A percentile compares a stretch with the other conserved stretches of the same genome.
These are phyloP conservation scores for Pinctada fucata DNA, from an alignment of 2,888 invertebrate species.

Conservation along the genomic window DNA sequence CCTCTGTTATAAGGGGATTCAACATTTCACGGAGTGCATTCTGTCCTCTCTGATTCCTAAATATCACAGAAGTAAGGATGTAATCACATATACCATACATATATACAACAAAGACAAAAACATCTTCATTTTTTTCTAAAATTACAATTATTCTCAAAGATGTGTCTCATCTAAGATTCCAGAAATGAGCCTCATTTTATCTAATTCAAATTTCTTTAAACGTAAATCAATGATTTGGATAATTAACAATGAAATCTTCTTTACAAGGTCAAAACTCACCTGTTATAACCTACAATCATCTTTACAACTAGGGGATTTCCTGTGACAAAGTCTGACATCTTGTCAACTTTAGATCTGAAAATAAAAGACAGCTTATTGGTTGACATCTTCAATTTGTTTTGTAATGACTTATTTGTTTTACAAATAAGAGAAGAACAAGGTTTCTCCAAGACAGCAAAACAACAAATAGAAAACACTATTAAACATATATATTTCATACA, in stretches of 20 bases:
- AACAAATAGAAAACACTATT: too few species aligned
- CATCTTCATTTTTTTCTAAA: background rate
- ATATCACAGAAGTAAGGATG: constrained; percentile 5
- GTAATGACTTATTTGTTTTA: too few species aligned
- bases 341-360: constrained; percentile 83
- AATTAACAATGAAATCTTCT: too few species aligned
- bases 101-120: background rate
- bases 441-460: too few species aligned
- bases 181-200: background rate
- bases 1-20: constrained; percentile 82
- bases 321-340: constrained; percentile 85
- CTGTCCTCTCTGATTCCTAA: constrained; percentile 81
- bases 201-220: too few species aligned
- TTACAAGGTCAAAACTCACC: constrained; percentile 68
- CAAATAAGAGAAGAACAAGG: too few species aligned
- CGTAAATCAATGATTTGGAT: too few species aligned
- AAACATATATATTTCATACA: too few species aligned
- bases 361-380: background rate
- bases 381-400: too few species aligned
- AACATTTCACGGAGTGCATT: constrained; percentile 84
- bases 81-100: background rate
- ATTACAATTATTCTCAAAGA: background rate
- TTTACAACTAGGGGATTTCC: constrained; percentile 86
- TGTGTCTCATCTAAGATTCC: background rate
- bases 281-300: constrained; percentile 86